Conservation (phyloP, 53 echinoderm and acorn worm species). For the Pentamera pediparva region DNA sequence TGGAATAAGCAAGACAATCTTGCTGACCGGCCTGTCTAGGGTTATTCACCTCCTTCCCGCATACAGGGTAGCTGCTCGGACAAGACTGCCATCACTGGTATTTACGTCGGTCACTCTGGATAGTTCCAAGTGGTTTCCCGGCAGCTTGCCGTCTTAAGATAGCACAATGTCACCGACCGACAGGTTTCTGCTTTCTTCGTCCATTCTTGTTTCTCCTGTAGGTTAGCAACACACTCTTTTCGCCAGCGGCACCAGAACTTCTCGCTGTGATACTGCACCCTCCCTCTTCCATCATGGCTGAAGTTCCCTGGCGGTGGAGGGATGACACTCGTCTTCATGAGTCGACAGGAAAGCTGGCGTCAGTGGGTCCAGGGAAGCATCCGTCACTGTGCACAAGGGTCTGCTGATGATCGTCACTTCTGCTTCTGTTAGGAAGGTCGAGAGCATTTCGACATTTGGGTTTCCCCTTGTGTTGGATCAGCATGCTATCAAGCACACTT, state of each 20-base stretch:
- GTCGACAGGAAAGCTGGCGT: conserved; percentile 47
- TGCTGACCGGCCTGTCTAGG: conserved; percentile 31
- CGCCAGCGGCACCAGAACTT: conserved; percentile 52
- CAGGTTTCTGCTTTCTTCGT: neutral
- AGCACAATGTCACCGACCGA: conserved; percentile 42
- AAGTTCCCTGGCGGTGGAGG: conserved; percentile 45
- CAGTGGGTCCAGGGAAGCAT: conserved; percentile 33
- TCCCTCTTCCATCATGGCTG: conserved; percentile 31
- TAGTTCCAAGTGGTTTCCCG: no score
- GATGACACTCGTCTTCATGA: conserved; percentile 31
- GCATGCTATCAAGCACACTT: conserved; percentile 24
- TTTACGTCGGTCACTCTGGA: conserved; percentile 19
- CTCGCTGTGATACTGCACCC: conserved; percentile 37
- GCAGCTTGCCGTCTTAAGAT: conserved; percentile 34
- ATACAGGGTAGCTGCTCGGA: conserved; percentile 14
- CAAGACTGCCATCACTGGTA: conserved; percentile 1
- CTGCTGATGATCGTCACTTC: conserved; percentile 32
- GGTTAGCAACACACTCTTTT: conserved; percentile 38
- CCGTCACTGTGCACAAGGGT: conserved; percentile 18
- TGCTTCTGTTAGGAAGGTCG: conserved; percentile 22
- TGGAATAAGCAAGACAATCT: conserved; percentile 18
- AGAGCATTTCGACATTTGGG: conserved; percentile 33
- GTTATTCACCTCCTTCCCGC: neutral
- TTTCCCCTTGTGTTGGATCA: conserved; percentile 17
- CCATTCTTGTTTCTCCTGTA: conserved; percentile 44